These are phyloP conservation scores for Ophion obscuratus DNA, from an alignment of 2,888 invertebrate species.

Conservation along the genomic window DNA sequence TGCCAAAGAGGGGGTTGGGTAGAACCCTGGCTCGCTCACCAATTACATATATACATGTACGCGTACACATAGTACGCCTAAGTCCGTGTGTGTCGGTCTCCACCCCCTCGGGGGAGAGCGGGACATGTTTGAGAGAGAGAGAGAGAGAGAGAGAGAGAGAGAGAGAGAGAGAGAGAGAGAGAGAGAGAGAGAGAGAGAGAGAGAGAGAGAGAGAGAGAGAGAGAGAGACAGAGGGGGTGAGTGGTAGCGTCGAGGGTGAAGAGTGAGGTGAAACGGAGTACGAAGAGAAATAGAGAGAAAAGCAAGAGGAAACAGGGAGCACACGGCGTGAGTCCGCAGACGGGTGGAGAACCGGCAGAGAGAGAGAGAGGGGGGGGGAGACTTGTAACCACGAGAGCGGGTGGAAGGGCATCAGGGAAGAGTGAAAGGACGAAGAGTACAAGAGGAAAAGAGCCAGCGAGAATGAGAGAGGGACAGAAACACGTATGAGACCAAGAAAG, in stretches of 20 bases:
- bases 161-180: slow-evolving; percentile 48
- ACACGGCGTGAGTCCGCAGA: slow-evolving; percentile 59
- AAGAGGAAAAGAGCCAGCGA: slow-evolving; percentile 14
- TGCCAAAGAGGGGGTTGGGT: slow-evolving; percentile 66
- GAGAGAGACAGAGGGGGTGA: not conserved
- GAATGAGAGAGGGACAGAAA: slow-evolving; percentile 46
- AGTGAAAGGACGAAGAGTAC: slow-evolving; percentile 15
- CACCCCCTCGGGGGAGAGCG: slow-evolving; percentile 70
- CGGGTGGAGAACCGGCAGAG: slow-evolving; percentile 31
- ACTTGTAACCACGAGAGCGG: slow-evolving; percentile 50
- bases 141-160: slow-evolving; percentile 25
- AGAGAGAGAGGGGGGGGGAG: slow-evolving; percentile 42
- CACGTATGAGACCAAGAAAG: slow-evolving; percentile 46
- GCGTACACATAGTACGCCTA: not conserved
- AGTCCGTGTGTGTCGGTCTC: slow-evolving; percentile 60
- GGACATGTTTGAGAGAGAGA: slow-evolving; percentile 60
- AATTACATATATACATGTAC: slow-evolving; percentile 13
- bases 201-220: slow-evolving; percentile 53
- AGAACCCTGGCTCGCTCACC: slow-evolving; percentile 35
- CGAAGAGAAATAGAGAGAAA: slow-evolving; percentile 43
- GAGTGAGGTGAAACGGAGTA: slow-evolving; percentile 17
- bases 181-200: not conserved
- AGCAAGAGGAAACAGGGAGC: slow-evolving; percentile 65
- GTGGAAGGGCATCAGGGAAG: slow-evolving; percentile 50
- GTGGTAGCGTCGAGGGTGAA: slow-evolving; percentile 49